phyloP scores from a whole-genome alignment of 1,140 invertebrate genomes.

The Panagrolaimus sp. region DNA sequence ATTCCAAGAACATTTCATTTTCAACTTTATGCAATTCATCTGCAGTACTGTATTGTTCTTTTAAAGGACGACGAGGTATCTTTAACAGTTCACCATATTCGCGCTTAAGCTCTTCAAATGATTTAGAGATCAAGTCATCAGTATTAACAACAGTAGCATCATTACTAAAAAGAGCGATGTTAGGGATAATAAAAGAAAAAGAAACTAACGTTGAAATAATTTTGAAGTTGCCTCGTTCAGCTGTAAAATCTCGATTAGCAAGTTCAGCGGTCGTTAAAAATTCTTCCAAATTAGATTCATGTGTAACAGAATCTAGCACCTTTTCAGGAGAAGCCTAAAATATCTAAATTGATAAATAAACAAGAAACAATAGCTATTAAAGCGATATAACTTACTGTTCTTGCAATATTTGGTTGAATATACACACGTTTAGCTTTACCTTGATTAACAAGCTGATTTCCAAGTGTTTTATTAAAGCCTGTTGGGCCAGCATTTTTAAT shows the following conservation, averaged over 20 bases:
- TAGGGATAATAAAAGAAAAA: not conserved
- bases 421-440: constrained; percentile 24
- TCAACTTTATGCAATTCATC: constrained; percentile 51
- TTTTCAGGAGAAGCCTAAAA: constrained; percentile 39
- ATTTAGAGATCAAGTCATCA: constrained; percentile 64
- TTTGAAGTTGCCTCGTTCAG: constrained; percentile 52
- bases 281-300: constrained; percentile 88
- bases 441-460: constrained; percentile 48
- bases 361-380: constrained; percentile 6
- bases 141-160: constrained; percentile 66
- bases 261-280: constrained; percentile 87
- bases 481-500: constrained; percentile 40
- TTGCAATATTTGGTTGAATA: constrained; percentile 31
- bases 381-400: constrained; percentile 20
- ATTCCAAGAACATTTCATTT: constrained; percentile 46
- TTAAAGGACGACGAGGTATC: constrained; percentile 67
- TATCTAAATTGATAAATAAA: constrained; percentile 19
- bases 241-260: constrained; percentile 79
- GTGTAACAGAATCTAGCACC: constrained; percentile 68
- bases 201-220: constrained; percentile 36
- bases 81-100: constrained; percentile 67
- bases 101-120: constrained; percentile 64
- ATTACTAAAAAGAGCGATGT: constrained; percentile 67
- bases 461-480: constrained; percentile 53
- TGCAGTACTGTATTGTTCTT: constrained; percentile 36